A percentile compares a stretch with the other conserved stretches of the same genome.
These are phyloP conservation scores for Dipodomys ordii DNA, from an alignment of 2,113 vertebrate species.

Conservation along the genomic window DNA sequence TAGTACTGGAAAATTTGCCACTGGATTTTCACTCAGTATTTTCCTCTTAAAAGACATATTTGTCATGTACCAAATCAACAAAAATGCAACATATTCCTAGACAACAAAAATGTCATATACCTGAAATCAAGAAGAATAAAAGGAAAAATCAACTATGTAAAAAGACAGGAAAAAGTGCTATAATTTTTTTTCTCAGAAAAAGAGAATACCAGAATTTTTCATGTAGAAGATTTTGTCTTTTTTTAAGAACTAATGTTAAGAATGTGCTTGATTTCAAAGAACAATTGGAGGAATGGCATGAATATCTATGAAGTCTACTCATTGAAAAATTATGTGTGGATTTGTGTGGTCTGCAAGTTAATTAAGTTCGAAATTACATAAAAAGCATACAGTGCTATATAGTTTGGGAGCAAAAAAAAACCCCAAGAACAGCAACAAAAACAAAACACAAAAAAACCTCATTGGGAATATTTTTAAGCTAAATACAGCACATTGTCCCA, in stretches of 20 bases:
- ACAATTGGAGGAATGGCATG: not conserved
- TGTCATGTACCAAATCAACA: not conserved
- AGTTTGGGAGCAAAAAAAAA: not conserved
- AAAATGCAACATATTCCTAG: not conserved
- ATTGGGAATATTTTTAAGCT: not conserved
- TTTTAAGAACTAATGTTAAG: not conserved
- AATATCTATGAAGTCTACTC: not conserved
- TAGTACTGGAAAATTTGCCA: not conserved
- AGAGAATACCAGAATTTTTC: not conserved
- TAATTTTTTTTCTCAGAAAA: not conserved
- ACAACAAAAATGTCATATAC: not conserved
- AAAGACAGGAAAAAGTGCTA: not conserved
- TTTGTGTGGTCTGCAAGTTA: not conserved
- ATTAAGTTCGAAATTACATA: not conserved
- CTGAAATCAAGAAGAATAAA: not conserved
- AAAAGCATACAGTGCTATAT: not conserved
- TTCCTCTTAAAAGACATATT: not conserved
- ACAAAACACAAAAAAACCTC: not conserved
- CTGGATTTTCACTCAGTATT: not conserved
- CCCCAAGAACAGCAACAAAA: no score
- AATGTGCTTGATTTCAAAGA: not conserved
- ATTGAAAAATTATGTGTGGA: not conserved
- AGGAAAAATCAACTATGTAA: not conserved
- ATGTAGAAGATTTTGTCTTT: slow-evolving; percentile 17
- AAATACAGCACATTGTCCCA: not conserved